Conservation (phyloP, 2,113 vertebrate genomes). For the Myxocyprinus asiaticus region DNA sequence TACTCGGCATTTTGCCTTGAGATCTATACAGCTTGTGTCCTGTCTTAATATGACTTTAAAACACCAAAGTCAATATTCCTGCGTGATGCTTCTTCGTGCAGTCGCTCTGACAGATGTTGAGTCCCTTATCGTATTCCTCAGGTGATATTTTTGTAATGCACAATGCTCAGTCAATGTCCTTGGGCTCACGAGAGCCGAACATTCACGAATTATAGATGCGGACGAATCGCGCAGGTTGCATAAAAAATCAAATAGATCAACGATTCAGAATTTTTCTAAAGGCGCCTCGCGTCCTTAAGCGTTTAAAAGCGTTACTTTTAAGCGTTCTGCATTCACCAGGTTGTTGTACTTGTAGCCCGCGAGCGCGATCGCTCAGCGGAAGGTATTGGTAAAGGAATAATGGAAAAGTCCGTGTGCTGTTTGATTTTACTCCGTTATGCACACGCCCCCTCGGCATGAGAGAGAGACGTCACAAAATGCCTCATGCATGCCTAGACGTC, state of each 20-base stretch:
- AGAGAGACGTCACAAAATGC: slow-evolving; percentile 54
- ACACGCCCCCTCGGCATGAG: slow-evolving; percentile 50
- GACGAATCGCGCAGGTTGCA: not conserved
- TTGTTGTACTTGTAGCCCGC: too few relatives aligned
- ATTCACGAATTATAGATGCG: not conserved
- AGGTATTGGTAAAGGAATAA: not conserved
- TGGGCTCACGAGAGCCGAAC: not conserved
- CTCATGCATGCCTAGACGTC: slow-evolving; percentile 53
- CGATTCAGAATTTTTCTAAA: too few relatives aligned
- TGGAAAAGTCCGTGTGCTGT: slow-evolving; percentile 25
- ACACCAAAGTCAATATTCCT: not conserved
- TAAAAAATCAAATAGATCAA: slow-evolving; percentile 10
- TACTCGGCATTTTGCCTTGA: slow-evolving; percentile 69
- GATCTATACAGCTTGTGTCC: not conserved
- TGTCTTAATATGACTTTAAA: not conserved
- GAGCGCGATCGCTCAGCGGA: not conserved
- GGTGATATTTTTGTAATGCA: not conserved
- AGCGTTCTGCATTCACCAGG: too few relatives aligned
- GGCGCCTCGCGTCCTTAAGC: too few relatives aligned
- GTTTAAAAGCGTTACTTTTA: too few relatives aligned
- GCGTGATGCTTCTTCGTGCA: not conserved
- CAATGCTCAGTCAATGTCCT: not conserved
- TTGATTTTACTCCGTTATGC: slow-evolving; percentile 46
- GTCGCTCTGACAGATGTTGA: not conserved
- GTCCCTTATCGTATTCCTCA: slow-evolving; percentile 13